Conservation (phyloP, 2,113 vertebrate genomes). For the Hippocampus guttulatus region DNA sequence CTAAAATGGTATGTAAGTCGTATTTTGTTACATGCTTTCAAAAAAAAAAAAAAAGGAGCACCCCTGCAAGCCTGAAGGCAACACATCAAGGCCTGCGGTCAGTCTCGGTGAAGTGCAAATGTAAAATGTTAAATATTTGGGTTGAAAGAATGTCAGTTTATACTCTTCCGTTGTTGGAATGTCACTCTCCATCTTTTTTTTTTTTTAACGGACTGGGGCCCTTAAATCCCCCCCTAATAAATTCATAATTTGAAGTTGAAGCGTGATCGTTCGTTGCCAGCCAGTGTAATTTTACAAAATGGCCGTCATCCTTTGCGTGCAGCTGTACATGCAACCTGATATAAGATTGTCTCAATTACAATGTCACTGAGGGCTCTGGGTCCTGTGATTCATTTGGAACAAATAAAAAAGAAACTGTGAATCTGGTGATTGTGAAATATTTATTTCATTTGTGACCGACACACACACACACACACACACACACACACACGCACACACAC, state of each 20-base stretch:
- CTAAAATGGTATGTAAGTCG: background rate
- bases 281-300: constrained; percentile 2
- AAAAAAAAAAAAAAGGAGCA: background rate
- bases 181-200: constrained; percentile 7
- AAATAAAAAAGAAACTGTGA: background rate
- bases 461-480: too few relatives aligned
- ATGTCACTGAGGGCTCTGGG: background rate
- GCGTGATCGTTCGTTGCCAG: background rate
- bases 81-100: constrained; percentile 5
- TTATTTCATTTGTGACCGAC: constrained; percentile 3
- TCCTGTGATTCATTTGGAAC: constrained; percentile 8
- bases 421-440: constrained; percentile 10
- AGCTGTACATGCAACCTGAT: constrained; percentile 16
- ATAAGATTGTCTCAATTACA: constrained; percentile 11
- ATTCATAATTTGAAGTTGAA: background rate
- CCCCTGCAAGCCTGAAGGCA: background rate
- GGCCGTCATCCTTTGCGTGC: background rate
- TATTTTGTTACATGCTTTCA: background rate
- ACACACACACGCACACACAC: too few relatives aligned
- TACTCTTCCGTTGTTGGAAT: background rate
- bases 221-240: background rate
- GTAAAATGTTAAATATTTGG: constrained; percentile 5
- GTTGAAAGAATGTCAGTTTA: background rate
- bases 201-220: background rate
- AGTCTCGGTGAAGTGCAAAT: constrained; percentile 4